Percentiles rank a stretch among this genome's conserved stretches.
These are phyloP conservation scores for Trypoxylon attenuatum DNA, from an alignment of 2,888 invertebrate species.

Conservation along the genomic window DNA sequence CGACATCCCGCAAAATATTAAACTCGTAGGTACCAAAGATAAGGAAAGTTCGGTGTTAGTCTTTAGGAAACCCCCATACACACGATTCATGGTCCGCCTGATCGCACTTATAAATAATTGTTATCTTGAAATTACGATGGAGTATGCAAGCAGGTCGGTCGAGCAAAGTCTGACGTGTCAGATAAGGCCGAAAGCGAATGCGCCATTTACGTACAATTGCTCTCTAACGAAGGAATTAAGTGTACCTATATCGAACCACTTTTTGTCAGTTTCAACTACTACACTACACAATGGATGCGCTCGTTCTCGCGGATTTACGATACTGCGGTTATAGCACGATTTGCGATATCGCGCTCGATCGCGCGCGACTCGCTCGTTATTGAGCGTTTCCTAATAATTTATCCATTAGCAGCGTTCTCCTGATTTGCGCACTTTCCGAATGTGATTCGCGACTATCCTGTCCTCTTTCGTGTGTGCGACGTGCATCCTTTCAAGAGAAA, in stretches of 20 bases:
- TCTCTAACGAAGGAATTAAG: background rate
- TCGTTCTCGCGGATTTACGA: background rate
- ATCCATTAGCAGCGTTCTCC: background rate
- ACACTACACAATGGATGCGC: background rate
- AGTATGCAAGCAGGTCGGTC: conserved; percentile 8
- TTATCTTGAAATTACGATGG: conserved; percentile 19
- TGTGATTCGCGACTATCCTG: background rate
- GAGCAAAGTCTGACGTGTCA: conserved; percentile 10
- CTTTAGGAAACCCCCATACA: conserved; percentile 48
- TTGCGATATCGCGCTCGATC: no score
- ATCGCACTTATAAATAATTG: conserved; percentile 39
- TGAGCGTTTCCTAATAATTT: background rate
- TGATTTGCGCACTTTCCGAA: background rate
- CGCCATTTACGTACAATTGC: background rate
- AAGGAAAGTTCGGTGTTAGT: conserved; percentile 60
- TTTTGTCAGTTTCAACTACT: background rate
- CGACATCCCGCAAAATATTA: conserved; percentile 28
- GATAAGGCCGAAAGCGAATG: background rate
- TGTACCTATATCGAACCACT: background rate
- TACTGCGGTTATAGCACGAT: no score
- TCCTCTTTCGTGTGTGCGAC: background rate
- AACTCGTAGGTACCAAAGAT: conserved; percentile 60
- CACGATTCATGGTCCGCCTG: conserved; percentile 45
- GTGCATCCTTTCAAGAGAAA: conserved; percentile 12
- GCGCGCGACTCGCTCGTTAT: background rate